Conservation (phyloP, 2,113 vertebrate species). For the Oxyruncus cristatus region DNA sequence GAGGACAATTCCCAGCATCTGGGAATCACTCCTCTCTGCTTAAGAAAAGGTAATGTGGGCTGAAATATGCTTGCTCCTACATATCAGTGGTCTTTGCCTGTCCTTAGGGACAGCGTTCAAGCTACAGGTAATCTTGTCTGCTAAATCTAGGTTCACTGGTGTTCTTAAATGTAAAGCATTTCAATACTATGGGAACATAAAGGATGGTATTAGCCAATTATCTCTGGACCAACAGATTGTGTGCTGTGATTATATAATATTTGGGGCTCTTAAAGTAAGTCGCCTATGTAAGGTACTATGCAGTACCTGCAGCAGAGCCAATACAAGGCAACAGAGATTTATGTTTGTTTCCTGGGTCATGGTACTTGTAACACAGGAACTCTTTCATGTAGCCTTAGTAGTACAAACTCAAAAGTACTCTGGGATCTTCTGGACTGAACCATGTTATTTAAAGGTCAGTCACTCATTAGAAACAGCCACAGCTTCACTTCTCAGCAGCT, state of each 20-base stretch:
- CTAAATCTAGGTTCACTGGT: background rate
- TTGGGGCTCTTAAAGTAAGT: background rate
- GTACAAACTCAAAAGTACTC: background rate
- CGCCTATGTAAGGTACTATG: background rate
- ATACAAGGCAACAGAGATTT: background rate
- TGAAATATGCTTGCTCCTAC: background rate
- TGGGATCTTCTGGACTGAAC: background rate
- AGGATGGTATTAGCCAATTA: background rate
- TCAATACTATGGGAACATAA: background rate
- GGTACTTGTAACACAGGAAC: background rate
- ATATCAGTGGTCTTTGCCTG: background rate
- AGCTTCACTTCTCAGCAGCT: background rate
- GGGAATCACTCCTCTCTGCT: background rate
- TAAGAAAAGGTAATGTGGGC: background rate
- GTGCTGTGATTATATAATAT: background rate
- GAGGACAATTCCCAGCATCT: background rate
- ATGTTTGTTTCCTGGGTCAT: background rate
- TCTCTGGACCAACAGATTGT: accelerated
- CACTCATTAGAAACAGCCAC: background rate
- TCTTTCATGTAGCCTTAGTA: background rate
- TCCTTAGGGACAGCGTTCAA: background rate
- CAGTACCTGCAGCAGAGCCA: background rate
- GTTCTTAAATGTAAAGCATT: background rate
- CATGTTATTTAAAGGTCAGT: background rate
- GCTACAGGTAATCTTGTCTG: background rate